Evolutionary conservation across 2,797 vertebrate species (phyloP), one percentile per base, ranked within the genome.

Genomic region (Acanthurus lineatus): DNA sequence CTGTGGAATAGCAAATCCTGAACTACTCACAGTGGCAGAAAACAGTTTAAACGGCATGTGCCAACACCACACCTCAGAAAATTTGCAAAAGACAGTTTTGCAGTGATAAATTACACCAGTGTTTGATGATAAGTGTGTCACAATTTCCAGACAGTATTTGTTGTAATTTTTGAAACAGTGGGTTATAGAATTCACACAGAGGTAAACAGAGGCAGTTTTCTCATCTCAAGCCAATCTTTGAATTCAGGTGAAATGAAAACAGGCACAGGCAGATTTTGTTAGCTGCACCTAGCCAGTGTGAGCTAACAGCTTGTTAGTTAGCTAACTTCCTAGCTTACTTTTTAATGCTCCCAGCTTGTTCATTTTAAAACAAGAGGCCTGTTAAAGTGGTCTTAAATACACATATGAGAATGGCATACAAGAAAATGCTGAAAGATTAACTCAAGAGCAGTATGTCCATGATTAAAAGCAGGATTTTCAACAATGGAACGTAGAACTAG

Each of bases 1-100:
- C 80, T 81, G 35, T 54, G 44, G 88, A 91, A 91, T 85, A 83
- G 4, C 59, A 86, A 86, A 85, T 83, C 28, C 59, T 81, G 69
- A 86, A 76, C 83, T 44, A 53, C 45, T 77, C 74, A 82, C 63
- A 81, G 32, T 22, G 56, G 52, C 52, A 84, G 72, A 73, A 73
- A 81, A 74, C 35, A 76, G 56, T 69, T 54, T 58, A 56, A 69
- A 73, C 49, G 45, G 19, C 59, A 63, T 35, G 20, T 20, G 40
- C 58, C 35, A 19, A 16, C 25, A 42, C 2, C 20, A 42, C 9
- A 40, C 19, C 6, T 48, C n/a, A 49, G 17, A 61, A 38, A 5
- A 57, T 44, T 57, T 42, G n/a, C 42, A 61, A 62, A 67, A 73
- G 14, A 40, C 14, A 8, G 35, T 48, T 73, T 68, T 38, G 48